Percentiles rank a stretch among this genome's conserved stretches.
These are phyloP conservation scores for Rotaria macrura DNA, from an alignment of 2,888 invertebrate genomes.

Conservation along the genomic window DNA sequence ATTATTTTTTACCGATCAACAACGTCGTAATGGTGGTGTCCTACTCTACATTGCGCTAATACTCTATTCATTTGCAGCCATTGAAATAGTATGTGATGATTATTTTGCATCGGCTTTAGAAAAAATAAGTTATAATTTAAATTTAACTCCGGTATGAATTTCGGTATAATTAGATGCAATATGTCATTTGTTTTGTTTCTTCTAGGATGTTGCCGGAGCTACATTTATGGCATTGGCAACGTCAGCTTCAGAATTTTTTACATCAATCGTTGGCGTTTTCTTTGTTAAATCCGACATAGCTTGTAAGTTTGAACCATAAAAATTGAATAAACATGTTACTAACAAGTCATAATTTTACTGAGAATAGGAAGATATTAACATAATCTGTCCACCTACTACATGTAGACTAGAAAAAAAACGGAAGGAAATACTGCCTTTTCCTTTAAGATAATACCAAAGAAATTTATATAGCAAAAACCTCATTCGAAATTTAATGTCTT, in stretches of 20 bases:
- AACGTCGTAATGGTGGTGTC: conserved; percentile 58
- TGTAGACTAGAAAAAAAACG: conserved; percentile 35
- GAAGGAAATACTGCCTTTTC: conserved; percentile 36
- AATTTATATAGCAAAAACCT: neutral
- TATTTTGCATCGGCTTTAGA: conserved; percentile 61
- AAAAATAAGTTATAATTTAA: conserved; percentile 37
- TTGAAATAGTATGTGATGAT: conserved; percentile 78
- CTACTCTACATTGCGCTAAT: conserved; percentile 67
- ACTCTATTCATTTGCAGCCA: conserved; percentile 66
- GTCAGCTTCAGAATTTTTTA: conserved; percentile 44
- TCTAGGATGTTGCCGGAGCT: conserved; percentile 44
- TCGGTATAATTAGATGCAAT: too few species aligned
- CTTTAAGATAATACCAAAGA: too few species aligned
- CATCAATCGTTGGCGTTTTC: conserved; percentile 41
- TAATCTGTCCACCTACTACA: conserved; percentile 32
- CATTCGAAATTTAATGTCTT: neutral
- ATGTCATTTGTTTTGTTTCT: neutral
- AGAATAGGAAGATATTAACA: neutral
- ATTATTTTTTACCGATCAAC: conserved; percentile 22
- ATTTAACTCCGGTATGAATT: conserved; percentile 34
- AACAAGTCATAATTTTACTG: neutral
- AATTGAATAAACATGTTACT: neutral
- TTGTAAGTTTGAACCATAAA: conserved; percentile 37
- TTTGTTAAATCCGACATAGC: conserved; percentile 42
- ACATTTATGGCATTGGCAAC: conserved; percentile 47